Base-by-base conservation (phyloP, 2,888 invertebrate species). In the Linyphia triangularis region DNA sequence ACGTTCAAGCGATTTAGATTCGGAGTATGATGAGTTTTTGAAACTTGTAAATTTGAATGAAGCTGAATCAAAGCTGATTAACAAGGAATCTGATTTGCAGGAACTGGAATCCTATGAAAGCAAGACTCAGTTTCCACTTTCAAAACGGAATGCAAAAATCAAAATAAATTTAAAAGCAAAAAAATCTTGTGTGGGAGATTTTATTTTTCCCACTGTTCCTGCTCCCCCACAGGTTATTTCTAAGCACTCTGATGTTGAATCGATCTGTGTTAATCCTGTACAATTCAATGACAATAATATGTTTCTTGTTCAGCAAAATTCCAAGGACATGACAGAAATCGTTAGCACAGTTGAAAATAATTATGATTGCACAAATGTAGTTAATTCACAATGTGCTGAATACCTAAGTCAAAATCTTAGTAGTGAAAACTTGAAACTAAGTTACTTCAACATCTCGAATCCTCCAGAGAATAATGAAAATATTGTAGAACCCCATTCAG, bases 11-110 rank as follows among this genome's bases (percentile, higher is more conserved):
- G 84, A 84, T 51, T 69, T 89, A 33, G 61, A 79, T 30, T 88
- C 88, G 13, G 89, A 89, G 63, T 89, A 89, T 84, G 89, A 89
- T 67, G 84, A 88, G 33, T 89, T 89, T 51, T n/a, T 89, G 13
- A 88, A 89, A 33, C 63, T 79, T 13, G 37, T 89, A 30, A 88
- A 88, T 30, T 67, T 89, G 26, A 65, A 73, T 65, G 84, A 73
- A 63, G 59, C 75, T 30, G 37, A 79, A 79, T 16, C 51, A 5
- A 43, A 63, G 51, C 51, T 65, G 1, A 22, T 75, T 13, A 10
- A 6, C 59, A 22, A 75, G 30, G 63, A 33, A 65, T 63, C 26
- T n/a, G 26, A 24, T 26, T n/a, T 65, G 26, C 77, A 78, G 40
- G 33, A 63, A 26, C 51, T 19, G 19, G 59, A 57, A 75, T 3